Base-by-base conservation (phyloP, 2,888 invertebrate genomes). In the Bellardia pandia region DNA sequence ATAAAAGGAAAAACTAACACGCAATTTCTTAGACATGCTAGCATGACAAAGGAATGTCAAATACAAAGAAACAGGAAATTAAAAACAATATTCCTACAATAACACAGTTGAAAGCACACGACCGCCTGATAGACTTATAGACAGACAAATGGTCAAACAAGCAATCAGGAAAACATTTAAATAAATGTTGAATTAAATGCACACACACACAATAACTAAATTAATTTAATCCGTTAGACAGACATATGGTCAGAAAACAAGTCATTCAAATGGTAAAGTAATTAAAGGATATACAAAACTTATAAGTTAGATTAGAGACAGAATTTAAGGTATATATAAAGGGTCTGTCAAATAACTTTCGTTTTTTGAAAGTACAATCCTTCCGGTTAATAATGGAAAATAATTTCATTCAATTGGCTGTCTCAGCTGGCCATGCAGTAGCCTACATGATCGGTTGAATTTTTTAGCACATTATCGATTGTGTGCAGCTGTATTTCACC, bases 241-340 rank as follows among this genome's bases (percentile, higher is more conserved):
- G 23, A 51, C 60, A 60, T 48, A 48, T 60, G 48, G 37, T 62
- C 9, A 62, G 30, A 71, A 48, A 62, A 71, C 42, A 51, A 16
- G 30, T 56, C 66, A 69, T 58, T 78, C 14, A 14, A 60, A 33
- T 33, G 4, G 78, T 78, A 58, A 78, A 14, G 78, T 78, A 58
- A 78, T 58, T 68, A 78, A 37, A 68, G 11, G 45, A 45, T 11
- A 45, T 11, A 11, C 7, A 45, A 11, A 9, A 11, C 7, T 45
- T 45, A 45, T 45, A 3, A 4, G 9, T 45, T 11, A 11, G 42
- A 45, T 45, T 45, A 9, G 9, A 45, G 11, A 11, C 8, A 45
- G 6, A 11, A 9, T n/a, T n/a, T n/a, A n/a, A n/a, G n/a, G n/a
- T n/a, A n/a, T n/a, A n/a, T n/a, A n/a, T n/a, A n/a, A n/a, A n/a